Evolutionary conservation across 2,888 invertebrate species (phyloP).

Genomic region (Andricus curvator): DNA sequence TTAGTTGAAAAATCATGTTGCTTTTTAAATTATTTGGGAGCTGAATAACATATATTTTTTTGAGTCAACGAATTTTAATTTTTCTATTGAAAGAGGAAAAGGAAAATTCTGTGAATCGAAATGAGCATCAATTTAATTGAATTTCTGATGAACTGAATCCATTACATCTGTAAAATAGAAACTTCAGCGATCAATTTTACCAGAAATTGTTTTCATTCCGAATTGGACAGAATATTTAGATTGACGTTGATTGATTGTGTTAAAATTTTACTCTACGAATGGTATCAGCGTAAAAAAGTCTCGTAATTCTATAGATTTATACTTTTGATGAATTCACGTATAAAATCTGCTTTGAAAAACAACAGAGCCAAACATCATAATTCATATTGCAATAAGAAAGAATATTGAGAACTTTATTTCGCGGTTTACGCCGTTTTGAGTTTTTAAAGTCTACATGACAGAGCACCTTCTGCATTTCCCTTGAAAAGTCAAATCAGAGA

Average conservation of each 20-base stretch:
- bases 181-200: too few species aligned
- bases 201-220: too few species aligned
- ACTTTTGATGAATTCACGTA: background rate
- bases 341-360: background rate
- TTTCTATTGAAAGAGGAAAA: too few species aligned
- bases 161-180: too few species aligned
- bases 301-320: background rate
- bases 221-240: background rate
- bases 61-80: too few species aligned
- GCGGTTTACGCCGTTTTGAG: background rate
- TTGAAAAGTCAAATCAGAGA: conserved; percentile 7
- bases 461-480: conserved; percentile 1
- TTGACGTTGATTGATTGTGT: too few species aligned
- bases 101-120: too few species aligned
- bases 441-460: background rate
- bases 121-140: too few species aligned
- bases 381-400: background rate
- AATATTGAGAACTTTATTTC: background rate
- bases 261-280: background rate
- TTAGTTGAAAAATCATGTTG: too few species aligned
- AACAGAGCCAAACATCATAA: background rate
- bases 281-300: background rate
- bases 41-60: too few species aligned
- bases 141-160: too few species aligned
- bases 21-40: too few species aligned